A percentile compares a stretch with the other conserved stretches of the same genome.
phyloP scores from a whole-genome alignment of 2,888 invertebrate species.

The Temnothorax ravouxi region DNA sequence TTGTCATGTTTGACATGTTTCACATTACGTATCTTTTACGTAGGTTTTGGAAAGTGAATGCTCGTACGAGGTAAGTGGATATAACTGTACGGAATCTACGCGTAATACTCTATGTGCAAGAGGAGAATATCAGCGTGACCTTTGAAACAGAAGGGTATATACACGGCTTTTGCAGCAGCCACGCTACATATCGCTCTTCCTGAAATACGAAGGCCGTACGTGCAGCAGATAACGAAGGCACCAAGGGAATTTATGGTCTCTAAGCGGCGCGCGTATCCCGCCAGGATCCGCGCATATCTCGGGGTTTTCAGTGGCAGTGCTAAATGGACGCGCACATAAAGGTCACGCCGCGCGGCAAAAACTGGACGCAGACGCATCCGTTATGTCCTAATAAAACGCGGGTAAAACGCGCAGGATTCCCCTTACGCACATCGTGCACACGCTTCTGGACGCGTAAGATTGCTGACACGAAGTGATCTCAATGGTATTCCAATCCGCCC shows the following conservation, averaged over 20 bases:
- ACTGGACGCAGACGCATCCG: slow-evolving; percentile 66
- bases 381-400: slow-evolving; percentile 61
- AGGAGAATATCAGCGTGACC: slow-evolving; percentile 41
- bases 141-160: slow-evolving; percentile 30
- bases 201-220: slow-evolving; percentile 44
- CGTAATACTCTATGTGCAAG: not conserved
- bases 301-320: slow-evolving; percentile 49
- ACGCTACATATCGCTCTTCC: slow-evolving; percentile 34
- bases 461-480: no score
- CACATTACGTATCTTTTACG: not conserved
- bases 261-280: slow-evolving; percentile 20
- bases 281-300: slow-evolving; percentile 33
- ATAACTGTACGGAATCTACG: not conserved
- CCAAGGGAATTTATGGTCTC: slow-evolving; percentile 59
- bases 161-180: slow-evolving; percentile 7
- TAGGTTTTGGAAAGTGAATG: slow-evolving; percentile 11
- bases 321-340: slow-evolving; percentile 62
- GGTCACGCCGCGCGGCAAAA: slow-evolving; percentile 61
- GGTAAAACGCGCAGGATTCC: not conserved
- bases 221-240: slow-evolving; percentile 45
- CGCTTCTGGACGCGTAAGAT: no score
- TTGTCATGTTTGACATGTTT: not conserved
- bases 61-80: not conserved
- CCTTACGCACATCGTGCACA: no score
- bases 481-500: no score